Conservation (phyloP, 2,797 vertebrate species). For the Sebastes vulpes region DNA sequence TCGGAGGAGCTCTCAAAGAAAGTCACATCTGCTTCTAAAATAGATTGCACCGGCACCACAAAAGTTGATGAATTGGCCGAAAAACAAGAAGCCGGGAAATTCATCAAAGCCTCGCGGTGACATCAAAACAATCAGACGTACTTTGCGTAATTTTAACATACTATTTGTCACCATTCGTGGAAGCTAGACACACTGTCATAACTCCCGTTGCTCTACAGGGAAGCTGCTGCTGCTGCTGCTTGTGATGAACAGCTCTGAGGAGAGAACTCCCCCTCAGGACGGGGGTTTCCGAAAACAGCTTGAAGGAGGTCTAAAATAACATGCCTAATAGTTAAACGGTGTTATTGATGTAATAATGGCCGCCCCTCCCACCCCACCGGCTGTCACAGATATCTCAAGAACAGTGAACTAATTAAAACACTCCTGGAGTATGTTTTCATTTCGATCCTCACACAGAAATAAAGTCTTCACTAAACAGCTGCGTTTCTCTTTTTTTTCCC, state of each 20-base stretch:
- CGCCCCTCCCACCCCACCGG: constrained; percentile 51
- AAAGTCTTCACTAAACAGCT: constrained; percentile 69
- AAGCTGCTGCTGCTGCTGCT: constrained; percentile 41
- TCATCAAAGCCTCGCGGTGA: constrained; percentile 52
- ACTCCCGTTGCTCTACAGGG: constrained; percentile 58
- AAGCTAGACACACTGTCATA: constrained; percentile 41
- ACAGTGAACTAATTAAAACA: constrained; percentile 85
- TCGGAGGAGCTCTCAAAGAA: constrained; percentile 51
- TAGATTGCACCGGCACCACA: constrained; percentile 51
- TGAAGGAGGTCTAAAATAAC: constrained; percentile 79
- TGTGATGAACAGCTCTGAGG: constrained; percentile 64
- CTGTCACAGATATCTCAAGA: constrained; percentile 81
- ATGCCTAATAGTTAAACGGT: constrained; percentile 76
- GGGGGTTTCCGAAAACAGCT: constrained; percentile 77
- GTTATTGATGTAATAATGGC: constrained; percentile 77
- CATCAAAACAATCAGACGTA: constrained; percentile 59
- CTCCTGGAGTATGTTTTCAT: constrained; percentile 79
- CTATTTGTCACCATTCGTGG: constrained; percentile 62
- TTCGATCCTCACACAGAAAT: constrained; percentile 72
- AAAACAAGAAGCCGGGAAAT: constrained; percentile 66
- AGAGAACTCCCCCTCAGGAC: constrained; percentile 69
- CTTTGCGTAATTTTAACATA: constrained; percentile 46
- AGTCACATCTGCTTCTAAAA: constrained; percentile 71
- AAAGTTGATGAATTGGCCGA: constrained; percentile 69
- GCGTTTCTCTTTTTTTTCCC: constrained; percentile 4